Base-by-base conservation (phyloP, 2,113 vertebrate genomes). In the Megalops atlanticus region DNA sequence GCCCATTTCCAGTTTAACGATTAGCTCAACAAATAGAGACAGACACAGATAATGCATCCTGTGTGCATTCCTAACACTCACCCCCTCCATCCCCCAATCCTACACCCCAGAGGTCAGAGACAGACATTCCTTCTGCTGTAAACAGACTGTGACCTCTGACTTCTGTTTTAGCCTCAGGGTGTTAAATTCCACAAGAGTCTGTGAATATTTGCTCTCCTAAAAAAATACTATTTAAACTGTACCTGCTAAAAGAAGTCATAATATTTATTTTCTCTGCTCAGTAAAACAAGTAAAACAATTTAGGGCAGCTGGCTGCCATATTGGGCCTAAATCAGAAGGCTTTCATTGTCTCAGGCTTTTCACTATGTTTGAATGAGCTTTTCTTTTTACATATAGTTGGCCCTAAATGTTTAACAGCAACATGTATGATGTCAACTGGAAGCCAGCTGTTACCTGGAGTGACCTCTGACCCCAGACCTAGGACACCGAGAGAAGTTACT, bases 381-480 rank as follows among this genome's bases (percentile, higher is more conserved):
- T 8, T 64, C 31, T 31, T n/a, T 31, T 64, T 64, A 1, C 58
- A n/a, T 27, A n/a, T n/a, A 27, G n/a, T 4, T 64, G 5, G 8
- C 24, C 11, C 31, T 64, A 64, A 64, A 64, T n/a, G n/a, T 64
- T 64, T 64, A 64, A n/a, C 24, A 27, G 58, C n/a, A 64, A 64
- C 58, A 31, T 64, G 24, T 64, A 7, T 64, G 24, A 21, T 64
- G 58, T 64, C 24, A 64, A 64, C 58, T 64, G 27, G 31, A 64
- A 64, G n/a, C 58, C 58, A 64, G 58, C 58, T 64, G 58, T 64
- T 24, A 64, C 58, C 58, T 64, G 58, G 31, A 64, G 31, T 64
- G 58, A 64, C 58, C 58, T n/a, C 21, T 64, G 18, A 64, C 58
- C n/a, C 58, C 58, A 64, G 8, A n/a, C 24, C 5, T 64, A 11